Percentiles rank a stretch among this genome's conserved stretches.
Conservation (phyloP, 2,888 invertebrate species). For the Crossocerus cetratus region DNA sequence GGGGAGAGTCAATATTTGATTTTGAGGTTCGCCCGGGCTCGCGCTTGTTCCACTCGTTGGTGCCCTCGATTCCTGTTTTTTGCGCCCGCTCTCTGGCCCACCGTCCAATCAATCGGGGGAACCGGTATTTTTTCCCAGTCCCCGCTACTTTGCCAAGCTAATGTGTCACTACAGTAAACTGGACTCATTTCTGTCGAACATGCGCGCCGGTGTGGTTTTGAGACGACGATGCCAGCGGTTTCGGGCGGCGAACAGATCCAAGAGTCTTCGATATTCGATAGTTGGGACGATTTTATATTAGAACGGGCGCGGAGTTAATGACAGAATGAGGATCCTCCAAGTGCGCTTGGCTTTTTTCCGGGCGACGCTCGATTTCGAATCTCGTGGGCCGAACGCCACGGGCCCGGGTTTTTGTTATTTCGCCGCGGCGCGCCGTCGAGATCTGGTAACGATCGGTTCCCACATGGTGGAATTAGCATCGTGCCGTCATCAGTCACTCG, state of each 20-base stretch:
- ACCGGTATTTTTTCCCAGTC: constrained; percentile 38
- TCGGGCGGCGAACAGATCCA: too few relatives aligned
- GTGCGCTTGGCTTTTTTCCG: constrained; percentile 12
- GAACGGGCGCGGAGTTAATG: too few relatives aligned
- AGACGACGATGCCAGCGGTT: too few relatives aligned
- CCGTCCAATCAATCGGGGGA: constrained; percentile 18
- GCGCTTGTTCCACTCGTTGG: constrained; percentile 19
- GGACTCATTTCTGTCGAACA: background rate
- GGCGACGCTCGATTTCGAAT: constrained; percentile 31
- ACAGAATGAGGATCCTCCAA: too few relatives aligned
- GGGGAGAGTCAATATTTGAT: constrained; percentile 73
- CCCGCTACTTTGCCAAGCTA: constrained; percentile 45
- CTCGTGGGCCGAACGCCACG: constrained; percentile 29
- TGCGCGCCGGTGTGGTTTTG: too few relatives aligned
- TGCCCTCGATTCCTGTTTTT: constrained; percentile 1
- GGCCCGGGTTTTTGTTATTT: constrained; percentile 45
- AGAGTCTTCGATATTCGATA: too few relatives aligned
- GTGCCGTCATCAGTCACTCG: constrained; percentile 69
- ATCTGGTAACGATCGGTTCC: constrained; percentile 64
- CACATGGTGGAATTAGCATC: constrained; percentile 67
- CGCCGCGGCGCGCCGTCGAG: constrained; percentile 22
- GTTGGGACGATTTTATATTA: too few relatives aligned
- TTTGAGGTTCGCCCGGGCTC: constrained; percentile 62
- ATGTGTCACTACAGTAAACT: constrained; percentile 17
- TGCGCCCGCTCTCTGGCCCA: background rate